Evolutionary conservation across 2,113 vertebrate genomes (phyloP).

Genomic region (Ceratotherium simum): DNA sequence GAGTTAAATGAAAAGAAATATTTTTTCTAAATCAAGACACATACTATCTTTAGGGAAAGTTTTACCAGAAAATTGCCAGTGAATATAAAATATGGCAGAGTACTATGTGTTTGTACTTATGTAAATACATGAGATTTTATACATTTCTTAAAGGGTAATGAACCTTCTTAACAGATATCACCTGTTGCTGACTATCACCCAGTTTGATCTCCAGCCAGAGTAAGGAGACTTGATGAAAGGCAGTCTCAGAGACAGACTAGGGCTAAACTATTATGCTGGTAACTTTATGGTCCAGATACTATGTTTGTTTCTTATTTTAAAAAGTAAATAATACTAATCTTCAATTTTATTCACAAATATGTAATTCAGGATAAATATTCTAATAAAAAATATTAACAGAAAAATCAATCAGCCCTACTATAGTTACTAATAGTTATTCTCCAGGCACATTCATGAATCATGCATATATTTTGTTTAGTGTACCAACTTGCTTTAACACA

Average conservation of each 20-base stretch:
- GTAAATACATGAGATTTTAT: not conserved
- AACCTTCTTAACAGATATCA: not conserved
- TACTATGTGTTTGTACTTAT: not conserved
- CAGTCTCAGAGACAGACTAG: not conserved
- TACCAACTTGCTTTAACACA: conserved; percentile 8
- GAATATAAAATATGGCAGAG: not conserved
- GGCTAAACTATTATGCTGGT: not conserved
- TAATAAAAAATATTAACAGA: conserved; percentile 8
- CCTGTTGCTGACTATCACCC: not conserved
- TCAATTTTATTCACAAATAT: conserved; percentile 16
- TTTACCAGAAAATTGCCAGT: not conserved
- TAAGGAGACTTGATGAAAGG: not conserved
- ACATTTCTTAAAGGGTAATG: conserved; percentile 1
- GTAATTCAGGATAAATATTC: not conserved
- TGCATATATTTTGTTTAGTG: not conserved
- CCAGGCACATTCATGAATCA: not conserved
- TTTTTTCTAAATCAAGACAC: not conserved
- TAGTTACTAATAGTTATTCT: not conserved
- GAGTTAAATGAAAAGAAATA: not conserved
- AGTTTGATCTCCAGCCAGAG: not conserved
- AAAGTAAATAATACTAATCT: not conserved
- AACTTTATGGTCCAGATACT: not conserved
- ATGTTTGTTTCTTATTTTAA: conserved; percentile 11
- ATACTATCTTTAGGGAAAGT: not conserved
- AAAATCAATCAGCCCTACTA: not conserved